A percentile compares a stretch with the other conserved stretches of the same genome.
Evolutionary conservation across 2,113 vertebrate genomes (phyloP).

Genomic region (Romanogobio albipinnatus): DNA sequence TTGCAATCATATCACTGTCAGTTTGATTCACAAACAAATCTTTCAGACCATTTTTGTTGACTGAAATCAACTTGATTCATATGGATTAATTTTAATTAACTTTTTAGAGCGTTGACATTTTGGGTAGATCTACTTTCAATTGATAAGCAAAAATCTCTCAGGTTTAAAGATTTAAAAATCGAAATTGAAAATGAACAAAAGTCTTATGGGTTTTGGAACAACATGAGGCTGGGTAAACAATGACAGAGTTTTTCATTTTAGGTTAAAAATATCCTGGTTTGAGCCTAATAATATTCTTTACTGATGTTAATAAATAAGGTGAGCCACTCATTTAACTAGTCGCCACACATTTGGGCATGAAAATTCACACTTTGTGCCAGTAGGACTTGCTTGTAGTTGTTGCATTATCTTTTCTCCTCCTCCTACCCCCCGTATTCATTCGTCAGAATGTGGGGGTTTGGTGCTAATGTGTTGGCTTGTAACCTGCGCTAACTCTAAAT

Average conservation of each 20-base stretch:
- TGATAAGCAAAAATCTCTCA: not conserved
- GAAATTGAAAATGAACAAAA: not conserved
- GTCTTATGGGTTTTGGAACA: too few species aligned
- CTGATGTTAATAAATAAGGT: not conserved
- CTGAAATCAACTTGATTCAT: too few species aligned
- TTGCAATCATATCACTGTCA: too few species aligned
- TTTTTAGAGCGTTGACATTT: not conserved
- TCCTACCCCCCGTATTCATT: not conserved
- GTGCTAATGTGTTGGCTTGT: slow-evolving; percentile 52
- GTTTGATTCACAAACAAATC: too few species aligned
- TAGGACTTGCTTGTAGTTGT: not conserved
- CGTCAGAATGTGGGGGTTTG: slow-evolving; percentile 27
- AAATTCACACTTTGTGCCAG: not conserved
- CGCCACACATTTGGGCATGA: not conserved
- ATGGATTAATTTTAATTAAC: not conserved
- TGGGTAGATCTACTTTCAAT: not conserved
- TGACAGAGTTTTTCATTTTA: not conserved
- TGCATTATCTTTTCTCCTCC: not conserved
- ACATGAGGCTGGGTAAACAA: not conserved
- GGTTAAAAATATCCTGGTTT: not conserved
- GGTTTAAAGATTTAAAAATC: not conserved
- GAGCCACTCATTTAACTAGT: not conserved
- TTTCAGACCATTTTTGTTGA: too few species aligned
- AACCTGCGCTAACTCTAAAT: slow-evolving; percentile 52
- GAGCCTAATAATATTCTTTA: not conserved